A percentile compares a stretch with the other conserved stretches of the same genome.
Conservation (phyloP, 2,113 vertebrate genomes). For the Eudorcas thomsonii region DNA sequence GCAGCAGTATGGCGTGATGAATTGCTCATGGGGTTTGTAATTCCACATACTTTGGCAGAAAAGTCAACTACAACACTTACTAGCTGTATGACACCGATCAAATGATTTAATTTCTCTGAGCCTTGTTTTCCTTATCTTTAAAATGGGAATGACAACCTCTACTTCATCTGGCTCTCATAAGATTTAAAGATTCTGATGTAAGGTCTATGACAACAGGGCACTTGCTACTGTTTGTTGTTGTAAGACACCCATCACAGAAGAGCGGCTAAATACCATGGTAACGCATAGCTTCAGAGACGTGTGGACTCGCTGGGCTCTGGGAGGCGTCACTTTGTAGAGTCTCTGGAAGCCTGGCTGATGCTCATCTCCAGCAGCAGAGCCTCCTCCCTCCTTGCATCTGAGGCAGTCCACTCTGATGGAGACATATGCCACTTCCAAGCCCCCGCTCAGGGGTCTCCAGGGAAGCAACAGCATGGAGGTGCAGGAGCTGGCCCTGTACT, state of each 20-base stretch:
- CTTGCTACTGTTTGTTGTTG: neutral
- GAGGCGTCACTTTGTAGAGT: neutral
- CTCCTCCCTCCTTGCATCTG: neutral
- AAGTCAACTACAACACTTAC: neutral
- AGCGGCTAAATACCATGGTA: neutral
- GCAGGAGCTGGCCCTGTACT: neutral
- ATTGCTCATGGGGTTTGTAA: neutral
- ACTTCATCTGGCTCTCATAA: neutral
- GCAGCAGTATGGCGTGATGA: fast-evolving
- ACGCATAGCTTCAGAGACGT: neutral
- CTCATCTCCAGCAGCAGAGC: neutral
- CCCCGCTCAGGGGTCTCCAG: neutral
- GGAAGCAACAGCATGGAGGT: neutral
- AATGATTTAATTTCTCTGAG: neutral
- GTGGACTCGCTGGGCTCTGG: neutral
- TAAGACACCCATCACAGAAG: neutral
- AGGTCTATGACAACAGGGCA: neutral
- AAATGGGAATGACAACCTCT: neutral
- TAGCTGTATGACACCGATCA: neutral
- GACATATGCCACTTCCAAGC: neutral
- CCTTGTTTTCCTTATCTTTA: neutral
- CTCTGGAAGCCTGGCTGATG: neutral
- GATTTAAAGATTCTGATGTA: neutral
- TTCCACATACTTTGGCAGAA: neutral
- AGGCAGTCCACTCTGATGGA: neutral